Evolutionary conservation across 2,797 vertebrate genomes (phyloP), one percentile per base, ranked within the genome.

Genomic region (Siniperca obscura): DNA sequence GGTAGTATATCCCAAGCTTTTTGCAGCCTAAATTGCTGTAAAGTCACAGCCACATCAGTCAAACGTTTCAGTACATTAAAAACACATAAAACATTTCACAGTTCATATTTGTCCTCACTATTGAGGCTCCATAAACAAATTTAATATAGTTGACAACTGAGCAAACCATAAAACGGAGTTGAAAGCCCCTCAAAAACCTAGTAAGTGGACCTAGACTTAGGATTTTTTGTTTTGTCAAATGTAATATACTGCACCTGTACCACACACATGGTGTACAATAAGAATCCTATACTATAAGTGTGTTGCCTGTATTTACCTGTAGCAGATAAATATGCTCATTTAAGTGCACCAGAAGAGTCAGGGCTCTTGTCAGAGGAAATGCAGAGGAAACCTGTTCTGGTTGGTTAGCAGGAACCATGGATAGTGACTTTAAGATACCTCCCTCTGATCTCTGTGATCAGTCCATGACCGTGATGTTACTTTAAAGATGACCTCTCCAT

Each of bases 341-440:
- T 21, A 22, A 17, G 38, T 76, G 17, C 50, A 62, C 11, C 27
- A 44, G 9, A 40, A 22, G 17, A 50, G 14, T 30, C n/a, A 13
- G 5, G 6, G 0, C 6, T 50, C 46, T 48, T 21, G 17, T 30
- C 30, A 30, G 30, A 30, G 30, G 30, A 67, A 30, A 48, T 34
- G 1, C 48, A 68, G 56, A 22, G 11, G 6, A 69, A 55, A 57
- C 22, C 8, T 34, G 19, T 34, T 60, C 44, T 52, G 12, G 17
- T 1, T 36, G 21, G 8, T 55, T 68, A 68, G 40, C 44, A 70
- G 50, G 6, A 48, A 38, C 12, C 30, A 27, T 1, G 1, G 40
- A 2, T 67, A 34, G 44, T 81, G 74, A 67, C 34, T 48, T 80
- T 21, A 22, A 38, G 38, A 53, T 50, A 38, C 46, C n/a, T n/a